Percentiles rank a stretch among this genome's conserved stretches.
These are phyloP conservation scores for Bombus turneri DNA, from an alignment of 1,140 invertebrate genomes.

Conservation along the genomic window DNA sequence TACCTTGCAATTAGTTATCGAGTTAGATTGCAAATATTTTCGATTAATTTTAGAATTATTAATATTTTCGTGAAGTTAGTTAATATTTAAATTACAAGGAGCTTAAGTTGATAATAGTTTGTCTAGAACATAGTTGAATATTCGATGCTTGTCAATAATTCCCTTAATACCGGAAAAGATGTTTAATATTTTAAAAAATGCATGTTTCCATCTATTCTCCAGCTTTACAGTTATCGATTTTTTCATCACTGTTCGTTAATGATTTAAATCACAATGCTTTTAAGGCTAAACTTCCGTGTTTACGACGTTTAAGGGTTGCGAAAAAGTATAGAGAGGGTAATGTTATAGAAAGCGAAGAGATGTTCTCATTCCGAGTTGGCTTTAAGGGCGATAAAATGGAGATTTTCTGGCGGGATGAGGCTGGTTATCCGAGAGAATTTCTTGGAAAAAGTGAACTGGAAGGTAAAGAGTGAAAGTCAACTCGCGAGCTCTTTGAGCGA, in stretches of 20 bases:
- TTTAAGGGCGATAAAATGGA: constrained; percentile 22
- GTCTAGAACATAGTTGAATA: no score
- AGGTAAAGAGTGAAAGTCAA: constrained; percentile 12
- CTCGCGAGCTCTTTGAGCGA: background rate
- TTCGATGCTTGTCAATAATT: no score
- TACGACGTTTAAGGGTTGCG: background rate
- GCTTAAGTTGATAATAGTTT: no score
- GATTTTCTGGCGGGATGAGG: background rate
- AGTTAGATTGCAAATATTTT: no score
- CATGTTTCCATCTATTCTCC: background rate
- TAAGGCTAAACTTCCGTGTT: background rate
- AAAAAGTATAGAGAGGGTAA: background rate
- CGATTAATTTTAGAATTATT: background rate
- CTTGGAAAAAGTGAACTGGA: background rate
- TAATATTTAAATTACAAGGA: no score
- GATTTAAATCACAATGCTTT: background rate
- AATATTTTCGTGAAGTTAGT: background rate
- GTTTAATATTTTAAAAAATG: background rate
- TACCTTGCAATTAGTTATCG: no score
- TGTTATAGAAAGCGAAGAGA: background rate
- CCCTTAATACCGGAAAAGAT: no score
- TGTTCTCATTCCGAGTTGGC: background rate
- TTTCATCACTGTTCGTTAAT: background rate
- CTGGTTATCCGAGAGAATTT: background rate
- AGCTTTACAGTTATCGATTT: background rate